Evolutionary conservation across 2,797 vertebrate species (phyloP), one percentile per base, ranked within the genome.

Genomic region (Rousettus madagascariensis): DNA sequence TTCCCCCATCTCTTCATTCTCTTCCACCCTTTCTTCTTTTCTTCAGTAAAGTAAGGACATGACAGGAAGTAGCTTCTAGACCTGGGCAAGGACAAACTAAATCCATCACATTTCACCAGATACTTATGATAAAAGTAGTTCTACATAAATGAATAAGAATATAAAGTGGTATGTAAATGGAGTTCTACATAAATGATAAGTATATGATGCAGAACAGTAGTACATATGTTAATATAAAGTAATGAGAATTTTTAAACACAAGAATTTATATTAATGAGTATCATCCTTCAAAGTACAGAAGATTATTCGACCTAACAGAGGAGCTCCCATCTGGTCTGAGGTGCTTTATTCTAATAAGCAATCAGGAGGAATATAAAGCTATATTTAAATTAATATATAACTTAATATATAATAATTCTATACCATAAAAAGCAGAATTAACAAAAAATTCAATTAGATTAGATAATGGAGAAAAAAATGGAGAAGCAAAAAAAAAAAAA

Each of bases 211-310:
- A 95, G 26, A 80, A 86, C 46, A 91, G 26, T 20, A 66, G 46
- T 49, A 49, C 46, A 15, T 2, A 80, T 26, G 59, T 55, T 69
- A 71, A 86, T 82, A 87, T 46, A 11, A 80, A 89, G 11, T 24
- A 36, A 89, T 91, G 28, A 95, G n/a, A 92, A 89, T 38, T 78
- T 82, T 85, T 91, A n/a, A 83, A 75, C 17, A 59, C 1, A 86
- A 80, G 41, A 84, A 93, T 87, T 68, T 94, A 79, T 91, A 46
- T 87, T 71, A 63, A 83, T 86, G 19, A 30, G 15, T 19, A 71
- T 28, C n/a, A 63, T 30, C 71, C 30, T 87, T 84, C 77, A 87
- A 86, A 86, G 55, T 71, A 36, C 5, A 92, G n/a, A 26, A n/a
- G 16, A 68, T 86, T 78, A 89, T 83, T 95, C 63, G 91, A 63